A percentile compares a stretch with the other conserved stretches of the same genome.
These are phyloP conservation scores for Phrynocephalus guinanensis DNA, from an alignment of 2,797 vertebrate genomes.

Conservation along the genomic window DNA sequence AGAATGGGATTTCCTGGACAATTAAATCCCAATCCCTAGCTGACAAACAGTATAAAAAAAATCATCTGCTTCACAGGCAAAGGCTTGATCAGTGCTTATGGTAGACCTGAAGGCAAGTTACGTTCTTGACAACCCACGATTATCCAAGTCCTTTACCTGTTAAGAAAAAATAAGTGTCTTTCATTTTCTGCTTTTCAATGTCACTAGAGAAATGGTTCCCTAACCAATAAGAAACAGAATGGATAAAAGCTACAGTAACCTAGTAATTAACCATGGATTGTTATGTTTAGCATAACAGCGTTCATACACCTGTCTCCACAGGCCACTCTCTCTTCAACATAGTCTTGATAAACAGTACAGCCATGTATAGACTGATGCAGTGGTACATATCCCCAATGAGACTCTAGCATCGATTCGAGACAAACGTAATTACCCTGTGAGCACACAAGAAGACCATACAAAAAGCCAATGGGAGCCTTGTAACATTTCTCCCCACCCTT, in stretches of 20 bases:
- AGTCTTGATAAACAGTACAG: background rate
- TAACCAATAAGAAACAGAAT: background rate
- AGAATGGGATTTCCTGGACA: constrained; percentile 60
- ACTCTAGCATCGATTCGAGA: background rate
- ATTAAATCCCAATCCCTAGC: constrained; percentile 74
- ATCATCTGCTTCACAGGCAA: constrained; percentile 82
- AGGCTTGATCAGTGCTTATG: constrained; percentile 85
- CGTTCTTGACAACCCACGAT: constrained; percentile 95
- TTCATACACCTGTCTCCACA: background rate
- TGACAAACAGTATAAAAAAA: constrained; percentile 87
- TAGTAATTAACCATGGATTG: background rate
- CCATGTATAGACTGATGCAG: background rate
- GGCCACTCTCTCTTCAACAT: background rate
- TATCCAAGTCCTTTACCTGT: constrained; percentile 97
- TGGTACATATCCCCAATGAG: background rate
- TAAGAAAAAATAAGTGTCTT: constrained; percentile 49
- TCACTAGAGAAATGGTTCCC: background rate
- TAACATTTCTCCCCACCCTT: background rate
- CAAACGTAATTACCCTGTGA: background rate
- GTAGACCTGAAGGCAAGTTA: constrained; percentile 74
- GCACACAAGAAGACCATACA: background rate
- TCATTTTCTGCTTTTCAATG: background rate
- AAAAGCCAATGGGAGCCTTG: background rate
- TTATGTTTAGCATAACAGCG: background rate
- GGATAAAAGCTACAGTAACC: background rate